A percentile compares a stretch with the other conserved stretches of the same genome.
These are phyloP conservation scores for Pachydiplax longipennis DNA, from an alignment of 2,888 invertebrate genomes.

Conservation along the genomic window DNA sequence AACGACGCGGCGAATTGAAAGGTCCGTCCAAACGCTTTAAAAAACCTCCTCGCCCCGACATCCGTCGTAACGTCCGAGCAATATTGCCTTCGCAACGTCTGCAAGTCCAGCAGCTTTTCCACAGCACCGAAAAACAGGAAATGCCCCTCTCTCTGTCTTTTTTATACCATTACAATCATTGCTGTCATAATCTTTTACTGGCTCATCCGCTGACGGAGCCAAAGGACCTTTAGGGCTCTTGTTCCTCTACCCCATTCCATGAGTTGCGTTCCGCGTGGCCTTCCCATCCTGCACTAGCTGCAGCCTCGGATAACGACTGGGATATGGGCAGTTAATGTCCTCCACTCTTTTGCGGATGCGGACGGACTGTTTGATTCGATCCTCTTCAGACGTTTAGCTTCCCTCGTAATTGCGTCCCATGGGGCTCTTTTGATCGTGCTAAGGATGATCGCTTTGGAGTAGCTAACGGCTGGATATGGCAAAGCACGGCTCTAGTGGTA, in stretches of 20 bases:
- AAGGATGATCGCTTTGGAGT: not conserved
- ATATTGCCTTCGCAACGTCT: not conserved
- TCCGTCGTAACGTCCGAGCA: not conserved
- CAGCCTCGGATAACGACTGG: not conserved
- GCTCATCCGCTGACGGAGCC: not conserved
- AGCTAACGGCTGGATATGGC: not conserved
- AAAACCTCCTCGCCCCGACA: not conserved
- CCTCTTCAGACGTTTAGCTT: not conserved
- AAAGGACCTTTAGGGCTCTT: not conserved
- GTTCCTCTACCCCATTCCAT: not conserved
- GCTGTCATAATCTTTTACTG: conserved; percentile 36
- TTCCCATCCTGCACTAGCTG: not conserved
- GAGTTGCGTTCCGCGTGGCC: not conserved
- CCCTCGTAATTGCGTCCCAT: not conserved
- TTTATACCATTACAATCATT: conserved; percentile 33
- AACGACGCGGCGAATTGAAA: conserved; percentile 17
- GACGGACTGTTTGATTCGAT: not conserved
- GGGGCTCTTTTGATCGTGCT: not conserved
- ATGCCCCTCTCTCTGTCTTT: not conserved
- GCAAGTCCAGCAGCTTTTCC: not conserved
- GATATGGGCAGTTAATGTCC: not conserved
- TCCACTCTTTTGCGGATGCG: not conserved
- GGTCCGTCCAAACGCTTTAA: not conserved
- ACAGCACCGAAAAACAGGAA: not conserved
- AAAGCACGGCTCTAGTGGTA: not conserved